A percentile compares a stretch with the other conserved stretches of the same genome.
phyloP scores from a whole-genome alignment of 2,113 vertebrate species.

The Heliornis fulica region DNA sequence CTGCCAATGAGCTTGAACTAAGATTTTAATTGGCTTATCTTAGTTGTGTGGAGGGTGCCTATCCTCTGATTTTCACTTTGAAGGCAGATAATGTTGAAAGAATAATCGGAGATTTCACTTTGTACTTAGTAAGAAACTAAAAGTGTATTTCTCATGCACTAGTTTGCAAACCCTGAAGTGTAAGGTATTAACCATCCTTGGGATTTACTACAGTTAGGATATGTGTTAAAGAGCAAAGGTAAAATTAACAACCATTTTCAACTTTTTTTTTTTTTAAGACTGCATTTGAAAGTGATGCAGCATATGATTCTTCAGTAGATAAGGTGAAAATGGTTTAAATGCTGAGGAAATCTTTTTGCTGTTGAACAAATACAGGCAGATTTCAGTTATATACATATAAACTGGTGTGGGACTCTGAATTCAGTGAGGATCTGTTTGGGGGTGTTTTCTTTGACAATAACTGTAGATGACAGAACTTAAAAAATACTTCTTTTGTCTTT shows the following conservation, averaged over 20 bases:
- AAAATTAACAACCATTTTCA: neutral
- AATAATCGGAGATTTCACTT: neutral
- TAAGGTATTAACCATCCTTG: neutral
- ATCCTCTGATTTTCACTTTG: neutral
- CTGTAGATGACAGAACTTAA: neutral
- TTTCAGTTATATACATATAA: neutral
- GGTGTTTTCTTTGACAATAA: conserved; percentile 36
- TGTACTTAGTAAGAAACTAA: neutral
- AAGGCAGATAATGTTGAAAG: conserved; percentile 15
- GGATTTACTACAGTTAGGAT: neutral
- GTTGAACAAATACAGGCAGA: neutral
- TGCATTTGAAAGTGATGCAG: neutral
- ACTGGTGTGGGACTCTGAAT: neutral
- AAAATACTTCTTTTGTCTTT: conserved; percentile 24
- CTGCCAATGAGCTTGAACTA: conserved; percentile 41
- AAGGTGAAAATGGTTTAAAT: neutral
- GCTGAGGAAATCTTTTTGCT: neutral
- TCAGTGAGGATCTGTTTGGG: neutral
- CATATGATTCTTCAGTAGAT: neutral
- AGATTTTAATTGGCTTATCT: conserved; percentile 50
- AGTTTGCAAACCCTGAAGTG: neutral
- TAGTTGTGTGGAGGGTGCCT: neutral
- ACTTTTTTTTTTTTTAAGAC: neutral
- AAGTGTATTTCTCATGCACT: neutral
- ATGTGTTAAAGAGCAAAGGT: neutral